Base-by-base conservation (phyloP, 2,797 vertebrate species). In the Bradypodion ventrale region DNA sequence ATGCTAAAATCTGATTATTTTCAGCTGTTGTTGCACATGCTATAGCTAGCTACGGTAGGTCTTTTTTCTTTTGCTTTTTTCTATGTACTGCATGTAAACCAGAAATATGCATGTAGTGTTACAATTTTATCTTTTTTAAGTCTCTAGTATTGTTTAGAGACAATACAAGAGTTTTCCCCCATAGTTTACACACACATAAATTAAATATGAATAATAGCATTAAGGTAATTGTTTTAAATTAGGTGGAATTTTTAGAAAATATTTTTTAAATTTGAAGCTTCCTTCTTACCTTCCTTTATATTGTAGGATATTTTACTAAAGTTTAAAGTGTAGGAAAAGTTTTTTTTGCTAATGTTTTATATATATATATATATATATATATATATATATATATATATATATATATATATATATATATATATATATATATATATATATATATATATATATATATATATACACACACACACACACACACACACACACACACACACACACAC, bases 291-390 rank as follows among this genome's bases (percentile, higher is more conserved):
- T 44, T 44, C 32, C 32, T 25, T 59, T 19, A 12, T 25, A 59
- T 0, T 6, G 9, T 65, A 46, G 25, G 44, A 42, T 85, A 59
- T 85, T 88, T 88, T 59, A 87, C 75, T 75, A 65, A 59, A 16
- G 75, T 4, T 62, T 27, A 56, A 79, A 7, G 37, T 44, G 72
- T 83, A 84, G 66, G 76, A 72, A 84, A 60, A 74, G 25, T 27
- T 62, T 88, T 87, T 69, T 89, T 91, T 84, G 56, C 81, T 86
- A 82, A 83, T 72, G 80, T 35, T 88, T 88, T 78, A 44, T 80
- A 78, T 23, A 82, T 85, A n/a, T n/a, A n/a, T n/a, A n/a, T n/a
- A n/a, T n/a, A n/a, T n/a, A n/a, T n/a, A n/a, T n/a, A n/a, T n/a
- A n/a, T n/a, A n/a, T n/a, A n/a, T n/a, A n/a, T n/a, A n/a, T n/a